Base-by-base conservation (phyloP, 2,113 vertebrate genomes). In the Hydrolagus affinis region DNA sequence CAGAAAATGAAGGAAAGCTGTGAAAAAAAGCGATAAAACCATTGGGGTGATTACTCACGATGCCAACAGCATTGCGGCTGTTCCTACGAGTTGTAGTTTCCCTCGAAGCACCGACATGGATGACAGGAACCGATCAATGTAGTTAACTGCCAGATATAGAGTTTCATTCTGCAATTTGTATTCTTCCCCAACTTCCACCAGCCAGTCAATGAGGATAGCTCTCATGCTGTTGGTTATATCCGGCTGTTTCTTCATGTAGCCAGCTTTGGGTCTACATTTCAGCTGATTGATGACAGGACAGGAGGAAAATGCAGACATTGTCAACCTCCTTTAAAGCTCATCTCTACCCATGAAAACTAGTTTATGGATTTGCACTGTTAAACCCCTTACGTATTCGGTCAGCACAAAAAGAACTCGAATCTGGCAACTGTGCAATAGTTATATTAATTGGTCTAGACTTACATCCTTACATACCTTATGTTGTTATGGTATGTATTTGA, bases 141-240 rank as follows among this genome's bases (percentile, higher is more conserved):
- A 99, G 92, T 98, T 98, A 0, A 99, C 97, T 8, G 98, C 97
- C 91, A 99, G 92, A 87, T 98, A 95, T 64, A 99, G 91, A 0
- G 98, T 99, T 91, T 99, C 98, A 0, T 96, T 99, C 91, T 98
- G 97, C 14, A 99, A 91, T 86, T 97, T 98, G 90, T 99, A 99
- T 89, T 99, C 97, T 88, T 99, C 98, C 14, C 97, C 98, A 23
- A 99, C 98, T 90, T 99, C 98, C 0, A 99, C 98, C 77, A 99
- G 91, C 98, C 98, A 99, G 91, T 99, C 98, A 87, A 99, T 97
- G 7, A 99, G 93, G 88, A 99, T 99, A 85, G 98, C 96, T 19
- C 98, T 89, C 97, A 99, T 99, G 88, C 93, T 97, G 90, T 94
- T 96, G 0, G 97, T 99, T 88, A 99, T 99, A 87, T 99, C 98